Evolutionary conservation across 2,797 vertebrate genomes (phyloP), one percentile per base, ranked within the genome.

Genomic region (Eulemur albifrons): DNA sequence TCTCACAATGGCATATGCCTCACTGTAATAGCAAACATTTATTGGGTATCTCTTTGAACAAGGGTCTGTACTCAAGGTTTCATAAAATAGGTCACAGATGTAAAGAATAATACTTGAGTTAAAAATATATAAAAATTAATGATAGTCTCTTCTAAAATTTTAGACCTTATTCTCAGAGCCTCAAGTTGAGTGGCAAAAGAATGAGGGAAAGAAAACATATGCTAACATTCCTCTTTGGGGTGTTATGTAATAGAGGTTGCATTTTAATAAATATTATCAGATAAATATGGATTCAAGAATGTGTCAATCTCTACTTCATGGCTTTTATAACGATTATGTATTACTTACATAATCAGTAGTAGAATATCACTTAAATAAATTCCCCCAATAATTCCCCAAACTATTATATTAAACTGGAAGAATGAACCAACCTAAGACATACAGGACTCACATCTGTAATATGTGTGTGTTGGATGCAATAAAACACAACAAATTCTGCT

Each of bases 231-330:
- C 75, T 88, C 32, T 80, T 61, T 89, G 80, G 40, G 32, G 32
- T 48, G 3, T 84, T 82, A 45, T 20, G 1, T 69, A 73, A 85
- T 77, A 63, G 79, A 65, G 21, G 21, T 20, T 93, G 3, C 25
- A 52, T 96, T 93, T 87, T 59, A 94, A 91, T 63, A 87, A 61
- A 27, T n/a, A 35, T 27, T 65, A 52, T 48, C n/a, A 87, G n/a
- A n/a, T 69, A 92, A 93, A 59, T 67, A 32, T 40, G 20, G 18
- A 76, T 87, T 80, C 12, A 27, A 52, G 21, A 70, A 50, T 65
- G 17, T 67, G 30, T 52, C 63, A 79, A 83, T 20, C 7, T 4
- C 27, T 52, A 50, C 92, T 79, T 93, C 32, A 54, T 25, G n/a
- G 50, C 17, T 72, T 77, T 61, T 88, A 38, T 30, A 63, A 14